Percentiles rank a stretch among this genome's conserved stretches.
Conservation (phyloP, 2,113 vertebrate genomes). For the Eleginops maclovinus region DNA sequence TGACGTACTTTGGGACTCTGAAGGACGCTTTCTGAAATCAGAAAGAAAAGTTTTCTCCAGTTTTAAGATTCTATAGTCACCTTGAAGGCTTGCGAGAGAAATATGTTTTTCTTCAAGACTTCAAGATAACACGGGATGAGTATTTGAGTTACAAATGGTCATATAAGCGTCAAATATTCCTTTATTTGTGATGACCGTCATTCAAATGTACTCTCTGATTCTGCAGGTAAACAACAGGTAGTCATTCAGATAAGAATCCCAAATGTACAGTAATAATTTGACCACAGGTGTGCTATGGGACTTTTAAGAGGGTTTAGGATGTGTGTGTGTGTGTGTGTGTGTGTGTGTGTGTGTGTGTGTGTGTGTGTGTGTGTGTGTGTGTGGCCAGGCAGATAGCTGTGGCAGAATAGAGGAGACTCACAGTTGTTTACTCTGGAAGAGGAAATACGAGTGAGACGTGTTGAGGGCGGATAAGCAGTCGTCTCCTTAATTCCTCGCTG, state of each 20-base stretch:
- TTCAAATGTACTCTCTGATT: neutral
- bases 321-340: conserved; percentile 9
- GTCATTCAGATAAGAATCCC: neutral
- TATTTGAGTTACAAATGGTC: no score
- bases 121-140: no score
- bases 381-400: conserved; percentile 49
- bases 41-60: no score
- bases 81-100: no score
- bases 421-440: conserved; percentile 65
- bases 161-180: no score
- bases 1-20: no score
- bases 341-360: conserved; percentile 21
- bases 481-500: conserved; percentile 64
- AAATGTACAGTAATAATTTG: conserved; percentile 3
- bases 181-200: no score
- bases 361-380: conserved; percentile 33
- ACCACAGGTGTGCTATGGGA: conserved; percentile 11
- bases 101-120: no score
- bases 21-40: no score
- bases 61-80: no score
- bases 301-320: conserved; percentile 14
- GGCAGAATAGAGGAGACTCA: conserved; percentile 44
- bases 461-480: conserved; percentile 63
- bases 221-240: conserved; percentile 6
- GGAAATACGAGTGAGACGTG: conserved; percentile 53